Evolutionary conservation across 2,888 invertebrate genomes (phyloP), one percentile per base, ranked within the genome.

Genomic region (Pemphredon lugubris): DNA sequence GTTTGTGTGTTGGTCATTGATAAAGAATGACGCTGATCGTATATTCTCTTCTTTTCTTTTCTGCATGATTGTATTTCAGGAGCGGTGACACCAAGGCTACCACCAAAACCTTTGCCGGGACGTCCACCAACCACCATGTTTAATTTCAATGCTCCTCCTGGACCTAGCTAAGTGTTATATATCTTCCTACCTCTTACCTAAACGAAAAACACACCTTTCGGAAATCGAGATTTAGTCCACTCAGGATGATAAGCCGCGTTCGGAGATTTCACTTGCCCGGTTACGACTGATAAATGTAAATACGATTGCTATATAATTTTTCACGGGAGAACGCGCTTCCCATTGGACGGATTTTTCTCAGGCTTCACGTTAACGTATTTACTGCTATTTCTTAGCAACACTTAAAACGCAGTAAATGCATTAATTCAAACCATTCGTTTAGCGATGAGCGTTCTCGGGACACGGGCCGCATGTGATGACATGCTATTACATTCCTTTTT

Each of bases 51-150:
- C 11, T 16, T 30, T 20, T 1, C 23, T 45, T 44, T 4, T 34
- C 1, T 23, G 11, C 44, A 5, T 23, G n/a, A 0, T 50, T 37
- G 7, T 2, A 7, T 76, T 70, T 14, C 55, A 89, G 89, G 89
- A 69, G 86, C 89, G 70, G 85, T 89, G 64, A 89, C 89, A 30
- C 89, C 89, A 16, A 86, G 84, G 74, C 75, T 90, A 84, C 89
- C 89, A 70, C 89, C 89, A 54, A 89, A 88, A 81, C 89, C 89
- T 48, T 82, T 87, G 67, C 85, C 86, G 48, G 89, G 88, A 77
- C 86, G 89, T 83, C 87, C 88, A 18, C 85, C 89, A 59, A 84
- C 86, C 50, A 89, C 87, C 39, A 88, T 89, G 89, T 90, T 90
- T 81, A 89, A 88, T 75, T 90, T 90, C 75, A 89, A 86, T 74